Percentiles rank a stretch among this genome's conserved stretches.
Conservation (phyloP, 2,797 vertebrate genomes). For the Hephaestus fuliginosus region DNA sequence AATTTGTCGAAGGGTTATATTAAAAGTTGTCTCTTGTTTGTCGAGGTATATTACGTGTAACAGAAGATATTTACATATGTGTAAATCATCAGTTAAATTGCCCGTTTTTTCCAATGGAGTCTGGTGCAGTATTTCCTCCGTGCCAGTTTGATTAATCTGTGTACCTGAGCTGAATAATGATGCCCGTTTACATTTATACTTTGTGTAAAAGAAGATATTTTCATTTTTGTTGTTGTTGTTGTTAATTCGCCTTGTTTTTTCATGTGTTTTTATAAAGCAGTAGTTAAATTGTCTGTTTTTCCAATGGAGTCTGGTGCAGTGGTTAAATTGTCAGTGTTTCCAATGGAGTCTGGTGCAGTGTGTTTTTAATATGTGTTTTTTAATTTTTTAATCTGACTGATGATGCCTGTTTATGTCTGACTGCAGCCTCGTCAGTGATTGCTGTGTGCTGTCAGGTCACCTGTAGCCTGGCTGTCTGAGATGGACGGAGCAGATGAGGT, state of each 20-base stretch:
- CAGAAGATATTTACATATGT: neutral
- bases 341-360: too few relatives aligned
- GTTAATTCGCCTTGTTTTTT: too few relatives aligned
- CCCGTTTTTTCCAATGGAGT: neutral
- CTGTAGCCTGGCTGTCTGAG: slow-evolving; percentile 38
- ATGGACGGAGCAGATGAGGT: slow-evolving; percentile 87
- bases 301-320: neutral
- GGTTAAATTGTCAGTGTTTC: too few relatives aligned
- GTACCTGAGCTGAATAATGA: too few relatives aligned
- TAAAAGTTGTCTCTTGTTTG: neutral
- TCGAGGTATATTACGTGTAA: fast-evolving
- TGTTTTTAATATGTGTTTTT: too few relatives aligned
- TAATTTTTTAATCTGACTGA: too few relatives aligned
- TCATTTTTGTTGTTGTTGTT: too few relatives aligned
- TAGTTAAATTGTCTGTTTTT: neutral
- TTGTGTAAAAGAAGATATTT: too few relatives aligned
- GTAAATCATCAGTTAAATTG: neutral
- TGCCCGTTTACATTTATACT: too few relatives aligned
- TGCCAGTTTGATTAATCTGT: too few relatives aligned
- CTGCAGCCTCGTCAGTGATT: neutral
- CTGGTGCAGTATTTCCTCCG: neutral
- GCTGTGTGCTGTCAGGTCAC: slow-evolving; percentile 1
- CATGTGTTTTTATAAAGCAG: too few relatives aligned
- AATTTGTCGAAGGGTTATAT: neutral
- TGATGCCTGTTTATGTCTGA: neutral